Evolutionary conservation across 2,888 invertebrate species (phyloP), one percentile per base, ranked within the genome.

Genomic region (Magallana nippona): DNA sequence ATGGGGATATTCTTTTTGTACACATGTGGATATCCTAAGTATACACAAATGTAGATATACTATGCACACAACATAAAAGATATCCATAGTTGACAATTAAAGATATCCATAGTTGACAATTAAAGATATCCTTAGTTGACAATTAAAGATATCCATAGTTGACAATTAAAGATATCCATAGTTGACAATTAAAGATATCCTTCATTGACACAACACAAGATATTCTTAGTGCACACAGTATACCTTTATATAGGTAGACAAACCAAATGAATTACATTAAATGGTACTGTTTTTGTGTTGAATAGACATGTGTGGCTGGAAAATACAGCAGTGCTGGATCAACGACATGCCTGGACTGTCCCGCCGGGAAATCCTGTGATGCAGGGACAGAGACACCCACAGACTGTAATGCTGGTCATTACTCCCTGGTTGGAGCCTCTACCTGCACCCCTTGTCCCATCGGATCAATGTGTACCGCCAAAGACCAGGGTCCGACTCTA

Each of bases 391-490:
- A 88, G 15, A 88, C 87, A 10, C 93, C 93, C 0, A 15, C 79
- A 0, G 60, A 82, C 1, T 93, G 93, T 87, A 82, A 84, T 0
- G 83, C 89, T 10, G 93, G 93, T 1, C 86, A 89, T 22, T 93
- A 92, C 84, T 89, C 93, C 1, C 83, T 86, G 44, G 85, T 79
- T 5, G 92, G 90, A 0, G 87, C 91, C 27, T 56, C 87, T 11
- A 63, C 58, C 15, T 93, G 93, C 85, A 88, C 88, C n/a, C 83
- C 83, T 1, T 92, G 92, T 87, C 92, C 92, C 1, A 86, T 90
- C 1, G 93, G 93, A 13, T 90, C 88, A 27, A 87, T 81, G 55
- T 93, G 92, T 88, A 78, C 85, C 0, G 82, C 84, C n/a, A 82
- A 84, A 5, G 85, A 88, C 32, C 81, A 79, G 0, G 84, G 87